A percentile compares a stretch with the other conserved stretches of the same genome.
These are phyloP conservation scores for Aurelia coerulea DNA, from an alignment of 30 jellyfish, hydroid and myxozoan genomes.

Conservation along the genomic window DNA sequence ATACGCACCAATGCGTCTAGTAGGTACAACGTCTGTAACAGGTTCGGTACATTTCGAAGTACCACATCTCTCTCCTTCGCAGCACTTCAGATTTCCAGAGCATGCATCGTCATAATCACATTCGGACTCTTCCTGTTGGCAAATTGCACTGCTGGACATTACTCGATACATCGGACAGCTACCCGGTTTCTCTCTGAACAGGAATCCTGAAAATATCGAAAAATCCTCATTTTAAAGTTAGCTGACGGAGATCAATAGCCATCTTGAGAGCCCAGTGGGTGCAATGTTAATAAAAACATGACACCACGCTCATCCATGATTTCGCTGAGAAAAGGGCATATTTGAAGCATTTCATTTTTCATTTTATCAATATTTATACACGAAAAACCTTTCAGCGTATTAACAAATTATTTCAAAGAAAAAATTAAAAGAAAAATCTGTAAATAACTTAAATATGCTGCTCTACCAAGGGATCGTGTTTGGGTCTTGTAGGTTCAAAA, in stretches of 20 bases:
- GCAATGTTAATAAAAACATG: background rate
- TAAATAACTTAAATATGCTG: too few relatives aligned
- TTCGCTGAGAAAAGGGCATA: too few relatives aligned
- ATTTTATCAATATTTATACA: too few relatives aligned
- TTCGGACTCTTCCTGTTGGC: conserved; percentile 42
- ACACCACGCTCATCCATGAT: too few relatives aligned
- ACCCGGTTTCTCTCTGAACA: conserved; percentile 26
- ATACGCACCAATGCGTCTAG: too few relatives aligned
- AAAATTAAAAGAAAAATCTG: too few relatives aligned
- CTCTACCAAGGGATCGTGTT: too few relatives aligned
- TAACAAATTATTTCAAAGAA: too few relatives aligned
- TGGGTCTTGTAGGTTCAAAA: too few relatives aligned
- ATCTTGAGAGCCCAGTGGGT: background rate
- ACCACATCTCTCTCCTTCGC: conserved; percentile 76
- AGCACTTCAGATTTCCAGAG: conserved; percentile 53
- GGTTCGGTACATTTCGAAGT: conserved; percentile 52
- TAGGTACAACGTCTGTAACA: background rate
- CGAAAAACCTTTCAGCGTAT: too few relatives aligned
- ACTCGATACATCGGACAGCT: conserved; percentile 49
- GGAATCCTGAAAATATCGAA: background rate
- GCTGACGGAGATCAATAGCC: background rate
- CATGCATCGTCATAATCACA: conserved; percentile 51
- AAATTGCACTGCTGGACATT: conserved; percentile 31
- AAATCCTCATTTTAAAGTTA: background rate
- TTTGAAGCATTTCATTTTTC: too few relatives aligned